Percentiles rank a stretch among this genome's conserved stretches.
Evolutionary conservation across 2,113 vertebrate genomes (phyloP).

Genomic region (Phalacrocorax carbo): DNA sequence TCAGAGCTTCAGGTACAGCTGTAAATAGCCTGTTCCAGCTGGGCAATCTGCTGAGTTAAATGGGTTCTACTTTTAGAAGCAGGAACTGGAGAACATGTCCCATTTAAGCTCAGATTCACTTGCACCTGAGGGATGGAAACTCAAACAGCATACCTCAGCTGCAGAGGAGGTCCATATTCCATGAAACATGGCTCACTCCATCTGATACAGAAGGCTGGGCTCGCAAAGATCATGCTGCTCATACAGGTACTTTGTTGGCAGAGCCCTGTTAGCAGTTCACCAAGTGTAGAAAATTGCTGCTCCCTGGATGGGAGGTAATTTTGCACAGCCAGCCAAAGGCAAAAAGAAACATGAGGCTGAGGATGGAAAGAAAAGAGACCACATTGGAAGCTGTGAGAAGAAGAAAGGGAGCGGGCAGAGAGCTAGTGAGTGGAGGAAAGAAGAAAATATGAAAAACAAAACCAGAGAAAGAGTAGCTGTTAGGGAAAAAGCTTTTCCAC

Average conservation of each 20-base stretch:
- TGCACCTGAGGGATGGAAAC: not conserved
- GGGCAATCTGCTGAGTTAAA: conserved; percentile 52
- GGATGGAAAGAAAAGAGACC: not conserved
- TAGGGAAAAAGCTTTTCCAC: not conserved
- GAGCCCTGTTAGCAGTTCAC: not conserved
- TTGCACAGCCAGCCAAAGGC: not conserved
- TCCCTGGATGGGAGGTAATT: not conserved
- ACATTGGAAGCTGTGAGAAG: not conserved
- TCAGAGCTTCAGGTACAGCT: conserved; percentile 61
- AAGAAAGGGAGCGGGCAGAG: not conserved
- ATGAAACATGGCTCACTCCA: not conserved
- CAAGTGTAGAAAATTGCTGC: not conserved
- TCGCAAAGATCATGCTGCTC: rapidly evolving
- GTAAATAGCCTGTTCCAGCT: conserved; percentile 56
- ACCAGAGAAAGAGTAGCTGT: not conserved
- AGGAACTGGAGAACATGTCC: conserved; percentile 9
- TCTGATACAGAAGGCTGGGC: not conserved
- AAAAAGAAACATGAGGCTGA: not conserved
- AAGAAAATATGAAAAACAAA: not conserved
- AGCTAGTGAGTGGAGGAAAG: not conserved
- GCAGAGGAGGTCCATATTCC: not conserved
- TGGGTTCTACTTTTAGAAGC: conserved; percentile 59
- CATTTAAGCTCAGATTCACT: conserved; percentile 24
- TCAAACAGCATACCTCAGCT: not conserved
- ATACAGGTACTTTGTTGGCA: rapidly evolving